A percentile compares a stretch with the other conserved stretches of the same genome.
phyloP scores from a whole-genome alignment of 2,113 vertebrate genomes.

The Rousettus leschenaultii region DNA sequence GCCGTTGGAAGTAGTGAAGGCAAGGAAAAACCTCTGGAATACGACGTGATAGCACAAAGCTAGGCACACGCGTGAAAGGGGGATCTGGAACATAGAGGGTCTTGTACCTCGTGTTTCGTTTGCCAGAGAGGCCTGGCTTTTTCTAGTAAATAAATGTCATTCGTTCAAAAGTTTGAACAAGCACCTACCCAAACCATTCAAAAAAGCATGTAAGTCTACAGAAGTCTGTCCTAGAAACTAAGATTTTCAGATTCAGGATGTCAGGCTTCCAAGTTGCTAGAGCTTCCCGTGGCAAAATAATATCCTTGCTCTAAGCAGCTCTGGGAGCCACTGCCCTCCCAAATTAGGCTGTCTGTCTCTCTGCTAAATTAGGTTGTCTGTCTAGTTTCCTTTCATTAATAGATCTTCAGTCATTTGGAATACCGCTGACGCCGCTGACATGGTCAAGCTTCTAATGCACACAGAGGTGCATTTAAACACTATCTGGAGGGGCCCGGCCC shows the following conservation, averaged over 20 bases:
- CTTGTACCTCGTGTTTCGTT: background rate
- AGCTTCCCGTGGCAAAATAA: constrained; percentile 30
- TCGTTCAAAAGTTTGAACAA: background rate
- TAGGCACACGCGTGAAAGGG: background rate
- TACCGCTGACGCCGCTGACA: background rate
- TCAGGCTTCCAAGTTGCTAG: constrained; percentile 12
- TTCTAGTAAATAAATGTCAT: background rate
- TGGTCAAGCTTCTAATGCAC: background rate
- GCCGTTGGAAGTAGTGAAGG: background rate
- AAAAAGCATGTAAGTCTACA: background rate
- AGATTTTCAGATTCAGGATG: constrained; percentile 6
- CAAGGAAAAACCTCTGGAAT: background rate
- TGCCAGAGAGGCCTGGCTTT: background rate
- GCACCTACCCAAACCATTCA: background rate
- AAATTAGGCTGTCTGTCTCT: background rate
- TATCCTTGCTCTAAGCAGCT: background rate
- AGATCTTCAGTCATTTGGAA: background rate
- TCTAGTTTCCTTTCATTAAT: constrained; percentile 34
- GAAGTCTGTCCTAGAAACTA: background rate
- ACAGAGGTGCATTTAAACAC: background rate
- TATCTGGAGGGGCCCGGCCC: background rate
- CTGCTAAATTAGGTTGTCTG: constrained; percentile 30
- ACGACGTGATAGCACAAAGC: background rate
- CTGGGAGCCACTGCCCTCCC: background rate
- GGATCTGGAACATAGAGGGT: background rate